Conservation (phyloP, 2,888 invertebrate genomes). For the Tachina fera region DNA sequence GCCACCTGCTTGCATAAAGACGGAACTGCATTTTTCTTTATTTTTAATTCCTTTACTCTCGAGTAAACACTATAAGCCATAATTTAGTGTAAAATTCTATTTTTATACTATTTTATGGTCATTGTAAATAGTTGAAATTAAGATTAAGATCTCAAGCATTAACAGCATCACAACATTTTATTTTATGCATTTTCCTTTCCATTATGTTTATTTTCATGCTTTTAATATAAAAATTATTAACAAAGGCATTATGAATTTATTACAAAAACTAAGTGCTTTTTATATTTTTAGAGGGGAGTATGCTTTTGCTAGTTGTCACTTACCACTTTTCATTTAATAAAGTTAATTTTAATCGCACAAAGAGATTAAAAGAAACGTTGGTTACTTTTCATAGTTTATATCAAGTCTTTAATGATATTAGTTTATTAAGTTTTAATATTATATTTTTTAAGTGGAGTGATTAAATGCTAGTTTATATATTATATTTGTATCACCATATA, state of each 20-base stretch:
- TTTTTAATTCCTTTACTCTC: conserved; percentile 33
- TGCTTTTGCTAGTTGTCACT: background rate
- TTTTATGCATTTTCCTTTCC: background rate
- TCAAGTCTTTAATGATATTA: too few species aligned
- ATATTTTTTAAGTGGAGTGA: too few species aligned
- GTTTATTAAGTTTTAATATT: too few species aligned
- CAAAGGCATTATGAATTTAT: conserved; percentile 57
- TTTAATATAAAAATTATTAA: conserved; percentile 52
- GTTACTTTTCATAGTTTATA: too few species aligned
- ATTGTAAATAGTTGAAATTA: conserved; percentile 57
- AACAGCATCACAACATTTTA: conserved; percentile 23
- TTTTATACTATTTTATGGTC: conserved; percentile 64
- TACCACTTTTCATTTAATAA: background rate
- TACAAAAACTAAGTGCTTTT: background rate
- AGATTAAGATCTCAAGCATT: conserved; percentile 58
- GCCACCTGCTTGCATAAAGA: background rate
- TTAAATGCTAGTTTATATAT: too few species aligned
- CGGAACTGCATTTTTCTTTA: conserved; percentile 41
- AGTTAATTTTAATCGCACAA: background rate
- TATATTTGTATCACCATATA: too few species aligned
- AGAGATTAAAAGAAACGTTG: background rate
- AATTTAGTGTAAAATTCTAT: conserved; percentile 63
- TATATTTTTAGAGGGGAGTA: background rate
- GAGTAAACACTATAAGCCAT: conserved; percentile 51
- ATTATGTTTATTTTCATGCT: background rate